These are phyloP conservation scores for Intellagama lesueurii DNA, from an alignment of 2,797 vertebrate genomes.

Conservation along the genomic window DNA sequence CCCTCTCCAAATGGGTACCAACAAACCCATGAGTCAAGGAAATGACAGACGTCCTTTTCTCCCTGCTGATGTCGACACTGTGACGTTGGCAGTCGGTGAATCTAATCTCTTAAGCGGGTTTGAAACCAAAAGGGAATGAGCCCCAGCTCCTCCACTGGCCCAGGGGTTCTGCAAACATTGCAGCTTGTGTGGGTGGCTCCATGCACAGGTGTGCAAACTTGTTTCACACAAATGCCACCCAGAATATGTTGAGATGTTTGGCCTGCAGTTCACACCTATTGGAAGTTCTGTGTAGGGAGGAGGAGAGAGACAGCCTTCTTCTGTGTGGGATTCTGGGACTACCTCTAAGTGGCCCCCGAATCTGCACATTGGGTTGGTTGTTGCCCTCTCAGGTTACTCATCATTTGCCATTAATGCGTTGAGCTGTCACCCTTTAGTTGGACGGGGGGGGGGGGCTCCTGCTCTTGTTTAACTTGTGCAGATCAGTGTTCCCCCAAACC, in stretches of 20 bases:
- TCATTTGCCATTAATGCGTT: neutral
- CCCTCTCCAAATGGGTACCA: neutral
- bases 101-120: neutral
- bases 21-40: neutral
- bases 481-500: neutral
- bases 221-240: neutral
- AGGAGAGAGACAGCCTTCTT: neutral
- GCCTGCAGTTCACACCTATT: neutral
- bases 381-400: neutral
- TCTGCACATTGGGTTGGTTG: neutral
- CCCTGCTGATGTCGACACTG: conserved; percentile 10
- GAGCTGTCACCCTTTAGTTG: neutral
- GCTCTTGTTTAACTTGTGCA: no score
- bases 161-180: neutral
- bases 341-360: neutral
- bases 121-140: neutral
- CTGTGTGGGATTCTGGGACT: neutral
- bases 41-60: neutral
- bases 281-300: neutral
- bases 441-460: neutral
- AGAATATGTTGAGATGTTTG: neutral
- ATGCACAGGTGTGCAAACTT: neutral
- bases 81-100: conserved; percentile 6
- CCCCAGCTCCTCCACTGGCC: neutral
- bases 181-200: neutral